Percentiles rank a stretch among this genome's conserved stretches.
phyloP scores from a whole-genome alignment of 2,888 invertebrate species.

The Drosophila lacicola region DNA sequence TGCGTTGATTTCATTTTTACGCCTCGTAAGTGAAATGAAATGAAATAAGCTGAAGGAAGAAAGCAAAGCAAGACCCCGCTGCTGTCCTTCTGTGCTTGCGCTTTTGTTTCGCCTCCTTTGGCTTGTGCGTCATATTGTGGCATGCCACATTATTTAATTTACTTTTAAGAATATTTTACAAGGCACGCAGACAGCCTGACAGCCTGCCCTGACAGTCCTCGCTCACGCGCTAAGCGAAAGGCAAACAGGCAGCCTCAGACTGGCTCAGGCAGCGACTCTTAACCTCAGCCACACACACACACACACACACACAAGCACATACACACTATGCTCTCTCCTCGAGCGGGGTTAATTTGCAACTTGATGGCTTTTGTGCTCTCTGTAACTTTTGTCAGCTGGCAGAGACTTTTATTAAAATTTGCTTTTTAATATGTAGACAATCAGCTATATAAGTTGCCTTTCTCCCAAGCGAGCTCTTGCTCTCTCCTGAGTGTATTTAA shows the following conservation, averaged over 20 bases:
- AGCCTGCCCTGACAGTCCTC: slow-evolving; percentile 21
- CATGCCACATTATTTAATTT: slow-evolving; percentile 81
- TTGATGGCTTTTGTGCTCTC: slow-evolving; percentile 8
- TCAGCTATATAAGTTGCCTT: not conserved
- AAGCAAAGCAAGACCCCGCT: not conserved
- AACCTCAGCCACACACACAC: slow-evolving; percentile 29
- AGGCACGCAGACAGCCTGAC: slow-evolving; percentile 39
- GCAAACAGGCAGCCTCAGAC: slow-evolving; percentile 17
- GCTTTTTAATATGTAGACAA: not conserved
- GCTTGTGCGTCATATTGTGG: slow-evolving; percentile 63
- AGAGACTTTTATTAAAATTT: not conserved
- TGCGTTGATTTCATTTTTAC: slow-evolving; percentile 75
- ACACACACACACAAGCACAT: not conserved
- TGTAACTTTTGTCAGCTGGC: not conserved
- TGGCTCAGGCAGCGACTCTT: slow-evolving; percentile 37
- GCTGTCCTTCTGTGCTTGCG: not conserved
- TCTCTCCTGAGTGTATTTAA: not conserved
- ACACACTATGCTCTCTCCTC: slow-evolving; percentile 20
- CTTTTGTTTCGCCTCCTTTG: slow-evolving; percentile 12
- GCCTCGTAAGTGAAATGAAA: slow-evolving; percentile 78
- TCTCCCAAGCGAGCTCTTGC: not conserved
- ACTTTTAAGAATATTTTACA: slow-evolving; percentile 71
- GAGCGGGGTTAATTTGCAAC: not conserved
- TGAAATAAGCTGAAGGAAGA: slow-evolving; percentile 52
- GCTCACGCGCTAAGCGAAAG: slow-evolving; percentile 17